A percentile compares a stretch with the other conserved stretches of the same genome.
Conservation (phyloP, 2,797 vertebrate species). For the Premnoplex brunnescens region DNA sequence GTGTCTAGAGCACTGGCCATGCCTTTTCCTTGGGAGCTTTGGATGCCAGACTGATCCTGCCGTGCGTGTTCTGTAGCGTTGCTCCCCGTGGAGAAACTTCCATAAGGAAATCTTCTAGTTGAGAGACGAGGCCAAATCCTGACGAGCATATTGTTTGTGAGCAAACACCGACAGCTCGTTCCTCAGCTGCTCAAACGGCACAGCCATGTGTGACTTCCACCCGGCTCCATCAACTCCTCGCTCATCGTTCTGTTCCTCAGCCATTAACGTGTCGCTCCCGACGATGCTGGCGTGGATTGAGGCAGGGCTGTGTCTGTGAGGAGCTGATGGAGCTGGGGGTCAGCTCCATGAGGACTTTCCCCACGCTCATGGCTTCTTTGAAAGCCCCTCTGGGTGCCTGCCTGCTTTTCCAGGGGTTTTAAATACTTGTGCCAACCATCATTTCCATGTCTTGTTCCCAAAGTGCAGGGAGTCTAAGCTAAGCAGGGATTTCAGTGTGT, state of each 20-base stretch:
- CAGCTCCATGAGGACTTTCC: background rate
- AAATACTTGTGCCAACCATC: too few relatives aligned
- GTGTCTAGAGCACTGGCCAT: background rate
- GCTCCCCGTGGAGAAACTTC: conserved; percentile 1
- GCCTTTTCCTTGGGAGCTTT: background rate
- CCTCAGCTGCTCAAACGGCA: conserved; percentile 29
- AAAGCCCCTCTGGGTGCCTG: background rate
- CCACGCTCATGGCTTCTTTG: fast-evolving
- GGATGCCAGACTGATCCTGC: background rate
- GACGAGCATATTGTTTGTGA: conserved; percentile 60
- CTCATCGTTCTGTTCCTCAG: background rate
- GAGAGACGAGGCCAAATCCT: conserved; percentile 57
- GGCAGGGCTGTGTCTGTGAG: background rate
- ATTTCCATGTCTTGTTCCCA: background rate
- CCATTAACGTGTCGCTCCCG: background rate
- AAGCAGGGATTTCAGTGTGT: background rate
- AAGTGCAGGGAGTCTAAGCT: fast-evolving
- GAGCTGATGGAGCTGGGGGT: background rate
- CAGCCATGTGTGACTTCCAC: conserved; percentile 30
- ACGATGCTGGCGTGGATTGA: fast-evolving
- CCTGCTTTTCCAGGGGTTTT: background rate
- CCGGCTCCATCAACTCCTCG: background rate
- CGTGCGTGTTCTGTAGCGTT: background rate
- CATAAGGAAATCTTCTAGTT: conserved; percentile 47
- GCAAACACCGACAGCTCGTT: conserved; percentile 50